These are phyloP conservation scores for Oreochromis spilurus DNA, from an alignment of 2,113 vertebrate genomes.

Conservation along the genomic window DNA sequence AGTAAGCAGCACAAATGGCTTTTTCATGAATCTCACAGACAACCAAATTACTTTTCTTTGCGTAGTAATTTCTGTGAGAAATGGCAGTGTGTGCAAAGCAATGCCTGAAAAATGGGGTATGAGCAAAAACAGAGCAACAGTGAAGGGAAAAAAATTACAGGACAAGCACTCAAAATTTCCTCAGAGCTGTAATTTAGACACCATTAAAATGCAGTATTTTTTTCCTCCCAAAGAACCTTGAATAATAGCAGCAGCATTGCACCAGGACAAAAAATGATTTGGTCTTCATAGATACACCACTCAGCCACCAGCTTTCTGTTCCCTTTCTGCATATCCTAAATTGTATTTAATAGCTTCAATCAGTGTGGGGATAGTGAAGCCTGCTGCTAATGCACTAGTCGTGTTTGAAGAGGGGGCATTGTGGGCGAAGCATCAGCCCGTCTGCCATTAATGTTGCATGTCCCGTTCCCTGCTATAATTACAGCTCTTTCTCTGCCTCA, in stretches of 20 bases:
- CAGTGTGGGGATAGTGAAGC: conserved; percentile 27
- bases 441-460: conserved; percentile 51
- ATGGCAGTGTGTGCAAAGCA: conserved; percentile 12
- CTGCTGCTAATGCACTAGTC: conserved; percentile 55
- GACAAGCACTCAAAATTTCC: conserved; percentile 19
- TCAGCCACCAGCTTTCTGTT: conserved; percentile 27
- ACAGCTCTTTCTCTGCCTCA: conserved; percentile 17
- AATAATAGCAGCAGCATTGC: conserved; percentile 16
- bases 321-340: conserved; percentile 35
- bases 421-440: conserved; percentile 23
- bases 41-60: conserved; percentile 30
- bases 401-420: conserved; percentile 29
- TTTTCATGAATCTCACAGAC: conserved; percentile 37
- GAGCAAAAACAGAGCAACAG: not conserved
- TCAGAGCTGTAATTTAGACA: conserved; percentile 44
- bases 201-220: conserved; percentile 24
- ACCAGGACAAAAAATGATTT: conserved; percentile 25
- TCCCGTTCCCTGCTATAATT: conserved; percentile 37
- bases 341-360: conserved; percentile 65
- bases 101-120: not conserved
- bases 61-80: conserved; percentile 9
- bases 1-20: conserved; percentile 35
- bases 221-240: not conserved
- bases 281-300: conserved; percentile 23
- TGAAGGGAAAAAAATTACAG: not conserved